Evolutionary conservation across 2,888 invertebrate genomes (phyloP), one percentile per base, ranked within the genome.

Genomic region (Ophion ellenae): DNA sequence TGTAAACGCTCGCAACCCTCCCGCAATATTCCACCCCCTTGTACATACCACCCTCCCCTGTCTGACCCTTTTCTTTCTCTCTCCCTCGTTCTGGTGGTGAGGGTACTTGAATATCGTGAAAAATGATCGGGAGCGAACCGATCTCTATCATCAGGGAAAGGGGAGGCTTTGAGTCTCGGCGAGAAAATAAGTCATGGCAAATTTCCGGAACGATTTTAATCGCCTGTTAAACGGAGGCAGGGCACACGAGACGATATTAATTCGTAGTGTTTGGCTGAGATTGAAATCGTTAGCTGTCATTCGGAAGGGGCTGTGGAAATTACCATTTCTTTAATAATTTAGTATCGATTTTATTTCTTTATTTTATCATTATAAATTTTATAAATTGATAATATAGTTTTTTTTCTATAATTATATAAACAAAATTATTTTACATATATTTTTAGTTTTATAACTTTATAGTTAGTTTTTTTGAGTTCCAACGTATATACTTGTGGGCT

Each of bases 1-100:
- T 90, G 91, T 86, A 86, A 86, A 86, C 83, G 83, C 59, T 74
- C 74, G 69, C 83, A 86, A 86, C 64, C 82, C 76, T 70, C 61
- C 64, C 64, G 47, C 9, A 74, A 45, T 74, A 14, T 45, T 2
- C 53, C 47, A 77, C 67, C 28, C 47, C 32, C 53, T 57, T n/a
- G 64, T 57, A 69, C 40, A 59, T 45, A 28, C 45, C 59, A 36
- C 59, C 32, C 73, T 57, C 20, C n/a, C 57, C 32, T n/a, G 14
- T n/a, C n/a, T 11, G 20, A 53, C 9, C 36, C 24, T 47, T 63
- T 28, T 76, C 24, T 66, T 5, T 53, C 53, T 53, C 53, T n/a
- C 40, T 64, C 53, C 71, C n/a, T 66, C 57, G 74, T 66, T 17
- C 59, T 2, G 36, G 47, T 45, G 6, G 20, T 24, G 24, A 24